phyloP scores from a whole-genome alignment of 53 echinoderm and acorn worm genomes.

The Echinometra lucunter region DNA sequence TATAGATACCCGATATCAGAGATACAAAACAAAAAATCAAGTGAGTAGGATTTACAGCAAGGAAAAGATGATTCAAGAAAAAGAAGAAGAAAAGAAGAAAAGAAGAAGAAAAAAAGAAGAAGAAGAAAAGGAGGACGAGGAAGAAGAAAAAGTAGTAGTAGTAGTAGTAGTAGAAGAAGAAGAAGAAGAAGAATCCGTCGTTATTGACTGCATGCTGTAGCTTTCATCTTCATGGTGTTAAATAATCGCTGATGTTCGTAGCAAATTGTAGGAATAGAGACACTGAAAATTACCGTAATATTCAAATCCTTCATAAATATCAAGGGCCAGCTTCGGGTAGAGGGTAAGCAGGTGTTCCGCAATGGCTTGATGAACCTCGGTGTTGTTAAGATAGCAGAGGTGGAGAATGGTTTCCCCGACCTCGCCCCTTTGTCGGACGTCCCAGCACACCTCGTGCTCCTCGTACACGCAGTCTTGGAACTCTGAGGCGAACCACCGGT shows the following conservation, averaged over 20 bases:
- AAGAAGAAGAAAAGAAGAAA: too few species aligned
- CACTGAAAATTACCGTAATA: conserved; percentile 78
- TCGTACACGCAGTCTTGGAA: conserved; percentile 71
- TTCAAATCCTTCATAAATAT: conserved; percentile 82
- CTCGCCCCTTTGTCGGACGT: conserved; percentile 80
- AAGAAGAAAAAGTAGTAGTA: too few species aligned
- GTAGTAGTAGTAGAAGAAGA: too few species aligned
- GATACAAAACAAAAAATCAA: too few species aligned
- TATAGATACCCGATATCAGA: too few species aligned
- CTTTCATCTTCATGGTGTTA: not conserved
- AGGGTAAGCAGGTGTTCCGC: conserved; percentile 75
- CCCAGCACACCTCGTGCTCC: conserved; percentile 85
- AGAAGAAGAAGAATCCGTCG: too few species aligned
- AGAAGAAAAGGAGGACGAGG: too few species aligned
- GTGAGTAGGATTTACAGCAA: too few species aligned
- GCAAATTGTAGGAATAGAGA: too few species aligned
- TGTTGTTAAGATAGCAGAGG: conserved; percentile 85
- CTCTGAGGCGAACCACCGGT: conserved; percentile 76
- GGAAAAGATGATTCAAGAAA: too few species aligned
- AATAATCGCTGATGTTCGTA: not conserved
- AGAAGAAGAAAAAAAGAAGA: too few species aligned
- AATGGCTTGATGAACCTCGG: conserved; percentile 76
- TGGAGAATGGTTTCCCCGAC: conserved; percentile 90
- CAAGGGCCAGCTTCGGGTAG: conserved; percentile 80
- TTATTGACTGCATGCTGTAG: too few species aligned